These are phyloP conservation scores for Patella caerulea DNA, from an alignment of 2,888 invertebrate species.

Conservation along the genomic window DNA sequence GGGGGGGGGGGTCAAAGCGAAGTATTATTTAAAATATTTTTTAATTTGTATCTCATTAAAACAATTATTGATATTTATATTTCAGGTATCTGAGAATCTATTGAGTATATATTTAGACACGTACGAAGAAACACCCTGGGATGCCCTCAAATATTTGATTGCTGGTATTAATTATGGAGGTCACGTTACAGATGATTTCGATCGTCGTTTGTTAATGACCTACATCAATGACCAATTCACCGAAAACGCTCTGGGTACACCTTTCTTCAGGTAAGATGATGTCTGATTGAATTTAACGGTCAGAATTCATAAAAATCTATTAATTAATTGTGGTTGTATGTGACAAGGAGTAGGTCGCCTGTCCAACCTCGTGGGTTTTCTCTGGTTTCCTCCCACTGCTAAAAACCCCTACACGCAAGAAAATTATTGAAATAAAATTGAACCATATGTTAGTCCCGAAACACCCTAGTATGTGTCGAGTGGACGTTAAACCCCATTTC, in stretches of 20 bases:
- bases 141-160: constrained; percentile 88
- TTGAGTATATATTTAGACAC: constrained; percentile 88
- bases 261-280: constrained; percentile 77
- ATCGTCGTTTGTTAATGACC: constrained; percentile 82
- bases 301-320: background rate
- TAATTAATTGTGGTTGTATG: background rate
- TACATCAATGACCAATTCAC: constrained; percentile 88
- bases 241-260: constrained; percentile 78
- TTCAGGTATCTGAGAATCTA: constrained; percentile 79
- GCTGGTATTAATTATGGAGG: constrained; percentile 92
- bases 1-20: too few relatives aligned
- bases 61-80: too few relatives aligned
- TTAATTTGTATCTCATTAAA: too few relatives aligned
- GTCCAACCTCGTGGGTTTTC: too few relatives aligned
- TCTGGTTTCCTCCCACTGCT: too few relatives aligned
- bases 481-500: too few relatives aligned
- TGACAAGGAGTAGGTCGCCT: background rate
- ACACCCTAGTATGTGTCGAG: too few relatives aligned
- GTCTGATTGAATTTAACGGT: too few relatives aligned
- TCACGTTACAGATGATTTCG: constrained; percentile 84
- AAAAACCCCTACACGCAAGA: too few relatives aligned
- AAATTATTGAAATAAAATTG: too few relatives aligned
- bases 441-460: too few relatives aligned
- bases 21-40: too few relatives aligned
- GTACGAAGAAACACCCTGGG: constrained; percentile 91